Evolutionary conservation across 2,113 vertebrate genomes (phyloP), one percentile per base, ranked within the genome.

Genomic region (Saguinus imperator): DNA sequence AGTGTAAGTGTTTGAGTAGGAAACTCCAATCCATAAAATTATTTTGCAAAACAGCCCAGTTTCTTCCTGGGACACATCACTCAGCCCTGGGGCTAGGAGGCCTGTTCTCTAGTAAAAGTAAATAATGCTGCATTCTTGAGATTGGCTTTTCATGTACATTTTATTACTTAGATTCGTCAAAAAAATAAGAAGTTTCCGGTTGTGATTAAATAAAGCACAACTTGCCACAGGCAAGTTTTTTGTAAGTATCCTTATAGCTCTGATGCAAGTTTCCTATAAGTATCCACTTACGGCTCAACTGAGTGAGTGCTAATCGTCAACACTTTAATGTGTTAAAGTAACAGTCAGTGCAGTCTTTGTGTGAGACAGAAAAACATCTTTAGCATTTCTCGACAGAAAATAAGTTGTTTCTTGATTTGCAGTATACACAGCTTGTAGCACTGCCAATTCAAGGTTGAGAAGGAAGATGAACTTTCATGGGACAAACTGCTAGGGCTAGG

Each of bases 201-300:
- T 82, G 55, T 88, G 94, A 88, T 81, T 52, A 95, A 95, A 94
- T 85, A 97, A 96, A 97, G 81, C 75, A 18, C 12, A 20, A n/a
- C 29, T 57, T 40, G 83, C 93, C 77, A 70, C 0, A 25, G 77
- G 87, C 76, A 85, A 82, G 29, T 52, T 93, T 93, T 37, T 32
- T 68, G 5, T 21, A 45, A 87, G n/a, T 37, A 72, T 45, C 58
- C 70, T 43, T 64, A 64, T 14, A 5, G 12, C 12, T 64, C 61
- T 64, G 13, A 64, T 1, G 27, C 27, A 32, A 64, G 32, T 68
- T 68, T 68, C 66, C 32, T 68, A 6, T 68, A 68, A 68, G 66
- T 68, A 68, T 68, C 66, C 32, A 79, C 76, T 89, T 77, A 90
- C 1, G 18, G 58, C 52, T 80, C 87, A 55, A 43, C 43, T 4